Evolutionary conservation across 2,888 invertebrate species (phyloP), one percentile per base, ranked within the genome.

Genomic region (Dynastes maya): DNA sequence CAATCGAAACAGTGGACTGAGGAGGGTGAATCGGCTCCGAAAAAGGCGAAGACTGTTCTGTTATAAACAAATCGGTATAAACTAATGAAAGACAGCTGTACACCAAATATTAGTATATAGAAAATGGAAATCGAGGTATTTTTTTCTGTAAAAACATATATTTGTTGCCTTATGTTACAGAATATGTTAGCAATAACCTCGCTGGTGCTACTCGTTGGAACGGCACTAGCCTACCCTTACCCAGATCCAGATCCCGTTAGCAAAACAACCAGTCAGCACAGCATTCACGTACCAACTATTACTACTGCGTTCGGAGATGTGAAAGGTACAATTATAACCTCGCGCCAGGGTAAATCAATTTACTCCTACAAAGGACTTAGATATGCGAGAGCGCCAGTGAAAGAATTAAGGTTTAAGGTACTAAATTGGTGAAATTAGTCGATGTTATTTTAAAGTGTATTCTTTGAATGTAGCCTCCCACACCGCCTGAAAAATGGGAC

Each of bases 371-470:
- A 84, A 65, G 84, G 85, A 13, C 81, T 85, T n/a, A 77, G 83
- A 55, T 85, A 85, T 76, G 85, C 84, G 27, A 85, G 84, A 80
- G 81, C 85, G 6, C 86, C 89, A 0, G 81, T 87, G 1, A 84
- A 86, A 27, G 87, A 88, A 40, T 82, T 88, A 6, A 83, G 88
- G 82, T 89, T 89, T 83, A 85, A 88, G 85, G 88, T 89, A 84
- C 83, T 78, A 78, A 49, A 29, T 77, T 51, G 11, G 29, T 32
- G 22, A 51, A n/a, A 37, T 22, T 67, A n/a, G 67, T 67, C 16
- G 11, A 27, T 45, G 22, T 77, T 22, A 2, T 22, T 8, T 22
- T 58, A 58, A n/a, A 6, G 45, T n/a, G 40, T 16, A 58, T 27
- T 27, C 22, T 58, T 58, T 58, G 55, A 13, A 82, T 83, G 64